Evolutionary conservation across 2,888 invertebrate genomes (phyloP), one percentile per base, ranked within the genome.

Genomic region (Timema podura): DNA sequence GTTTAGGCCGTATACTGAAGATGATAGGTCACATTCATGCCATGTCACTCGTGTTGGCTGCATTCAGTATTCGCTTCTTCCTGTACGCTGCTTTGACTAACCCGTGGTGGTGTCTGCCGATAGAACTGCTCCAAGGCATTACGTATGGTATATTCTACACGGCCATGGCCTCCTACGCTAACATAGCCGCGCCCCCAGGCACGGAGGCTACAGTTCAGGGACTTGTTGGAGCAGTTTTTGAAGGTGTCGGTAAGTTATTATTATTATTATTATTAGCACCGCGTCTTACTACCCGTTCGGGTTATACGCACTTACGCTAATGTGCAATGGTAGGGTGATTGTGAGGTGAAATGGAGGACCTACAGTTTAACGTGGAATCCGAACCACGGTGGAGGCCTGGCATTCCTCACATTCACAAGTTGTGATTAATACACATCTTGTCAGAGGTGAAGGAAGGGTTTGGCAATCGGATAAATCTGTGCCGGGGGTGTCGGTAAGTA

Each of bases 191-290:
- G 2, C 93, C 93, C 1, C 86, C 90, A 0, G 95, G 94, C 10
- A 92, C 92, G 0, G 92, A 93, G 81, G 92, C 93, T 0, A 95
- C 95, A 13, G 89, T 95, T 77, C 93, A 93, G 86, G 95, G 95
- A 68, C 82, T 95, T 59, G 90, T 94, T 48, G 93, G 95, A 13
- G 93, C 92, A 5, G 84, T 93, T 65, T 95, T 94, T 79, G 95
- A 95, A 83, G 95, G 95, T 15, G 83, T 94, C 13, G 95, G 86
- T 85, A 72, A 76, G 76, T 73, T 48, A n/a, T n/a, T n/a, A n/a
- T n/a, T n/a, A n/a, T n/a, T n/a, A n/a, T n/a, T n/a, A n/a, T n/a
- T n/a, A n/a, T n/a, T n/a, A n/a, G n/a, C n/a, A n/a, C n/a, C n/a
- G n/a, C n/a, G n/a, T n/a, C n/a, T n/a, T n/a, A n/a, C n/a, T n/a